Percentiles rank a stretch among this genome's conserved stretches.
Evolutionary conservation across 2,113 vertebrate species (phyloP).

Genomic region (Cavia aperea): DNA sequence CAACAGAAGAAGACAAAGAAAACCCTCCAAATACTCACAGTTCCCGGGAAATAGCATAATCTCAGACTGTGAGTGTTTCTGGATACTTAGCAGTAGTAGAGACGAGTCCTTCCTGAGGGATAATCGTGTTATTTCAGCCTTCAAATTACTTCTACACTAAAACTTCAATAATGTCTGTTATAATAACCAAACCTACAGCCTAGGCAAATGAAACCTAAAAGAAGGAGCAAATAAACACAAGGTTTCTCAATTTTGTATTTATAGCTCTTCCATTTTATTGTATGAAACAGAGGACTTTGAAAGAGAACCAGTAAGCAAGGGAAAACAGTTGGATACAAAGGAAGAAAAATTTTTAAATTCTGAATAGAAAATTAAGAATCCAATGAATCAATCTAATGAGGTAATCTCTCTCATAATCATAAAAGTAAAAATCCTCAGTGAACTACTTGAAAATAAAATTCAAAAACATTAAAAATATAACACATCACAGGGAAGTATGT

Average conservation of each 20-base stretch:
- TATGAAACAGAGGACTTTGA: neutral
- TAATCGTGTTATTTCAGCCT: neutral
- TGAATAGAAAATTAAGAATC: neutral
- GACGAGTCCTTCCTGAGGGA: neutral
- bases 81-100: neutral
- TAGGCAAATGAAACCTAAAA: neutral
- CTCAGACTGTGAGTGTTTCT: neutral
- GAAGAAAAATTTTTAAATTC: neutral
- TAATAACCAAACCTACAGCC: neutral
- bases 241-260: neutral
- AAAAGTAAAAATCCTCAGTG: slow-evolving; percentile 15
- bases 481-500: neutral
- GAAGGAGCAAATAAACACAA: neutral
- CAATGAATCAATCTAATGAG: neutral
- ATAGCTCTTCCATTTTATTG: neutral
- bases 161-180: neutral
- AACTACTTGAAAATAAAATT: neutral
- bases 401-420: neutral
- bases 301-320: neutral
- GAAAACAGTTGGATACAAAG: neutral
- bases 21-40: neutral
- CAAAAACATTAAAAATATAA: neutral
- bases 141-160: slow-evolving; percentile 1
- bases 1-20: neutral
- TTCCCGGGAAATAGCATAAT: neutral